A percentile compares a stretch with the other conserved stretches of the same genome.
Conservation (phyloP, 2,113 vertebrate species). For the Donacobius atricapilla region DNA sequence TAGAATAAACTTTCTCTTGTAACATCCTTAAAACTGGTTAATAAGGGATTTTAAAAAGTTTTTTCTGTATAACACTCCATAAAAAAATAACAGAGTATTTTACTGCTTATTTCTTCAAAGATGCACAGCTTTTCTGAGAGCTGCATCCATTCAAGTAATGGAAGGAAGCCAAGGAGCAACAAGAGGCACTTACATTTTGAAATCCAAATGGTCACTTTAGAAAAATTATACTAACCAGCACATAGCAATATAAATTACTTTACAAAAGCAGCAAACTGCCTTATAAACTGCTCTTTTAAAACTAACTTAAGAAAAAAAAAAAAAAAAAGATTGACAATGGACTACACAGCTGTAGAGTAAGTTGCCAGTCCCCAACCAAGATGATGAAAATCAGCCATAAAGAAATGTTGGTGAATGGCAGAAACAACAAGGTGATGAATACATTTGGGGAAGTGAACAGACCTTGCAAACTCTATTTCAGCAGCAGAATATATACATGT, state of each 20-base stretch:
- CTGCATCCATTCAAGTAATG: slow-evolving; percentile 22
- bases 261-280: slow-evolving; percentile 43
- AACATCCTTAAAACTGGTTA: not conserved
- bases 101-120: slow-evolving; percentile 13
- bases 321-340: not conserved
- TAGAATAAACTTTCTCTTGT: not conserved
- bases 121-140: not conserved
- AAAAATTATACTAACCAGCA: slow-evolving; percentile 56
- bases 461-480: not conserved
- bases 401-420: not conserved
- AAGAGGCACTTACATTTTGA: not conserved
- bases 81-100: slow-evolving; percentile 24
- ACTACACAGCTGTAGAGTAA: not conserved
- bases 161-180: slow-evolving; percentile 45
- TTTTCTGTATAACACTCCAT: slow-evolving; percentile 9
- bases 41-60: slow-evolving; percentile 1
- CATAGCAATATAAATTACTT: slow-evolving; percentile 8
- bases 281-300: slow-evolving; percentile 47
- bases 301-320: not conserved
- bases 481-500: not conserved
- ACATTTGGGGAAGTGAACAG: not conserved
- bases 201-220: slow-evolving; percentile 39
- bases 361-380: not conserved
- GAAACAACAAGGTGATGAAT: not conserved
- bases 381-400: not conserved